phyloP scores from a whole-genome alignment of 35 echinoderm and acorn worm genomes.

The Apostichopus parvimensis region DNA sequence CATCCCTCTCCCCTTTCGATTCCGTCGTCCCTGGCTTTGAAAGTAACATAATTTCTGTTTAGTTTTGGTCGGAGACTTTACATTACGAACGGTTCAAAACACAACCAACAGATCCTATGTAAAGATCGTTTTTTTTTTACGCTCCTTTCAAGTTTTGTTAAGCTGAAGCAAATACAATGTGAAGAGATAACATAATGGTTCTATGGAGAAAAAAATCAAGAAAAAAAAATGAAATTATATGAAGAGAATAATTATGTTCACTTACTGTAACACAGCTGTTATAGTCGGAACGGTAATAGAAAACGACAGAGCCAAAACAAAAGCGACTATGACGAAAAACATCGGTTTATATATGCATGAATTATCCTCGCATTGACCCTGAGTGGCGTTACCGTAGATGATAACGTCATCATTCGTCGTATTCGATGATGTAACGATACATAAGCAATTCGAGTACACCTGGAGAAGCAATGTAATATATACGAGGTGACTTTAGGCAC shows the following conservation, averaged over 20 bases:
- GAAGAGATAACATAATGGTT: too few relatives aligned
- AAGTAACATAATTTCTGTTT: too few relatives aligned
- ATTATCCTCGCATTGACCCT: slow-evolving; percentile 32
- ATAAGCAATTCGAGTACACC: slow-evolving; percentile 17
- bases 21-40: too few relatives aligned
- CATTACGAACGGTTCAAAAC: too few relatives aligned
- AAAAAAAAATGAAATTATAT: too few relatives aligned
- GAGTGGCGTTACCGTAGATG: slow-evolving; percentile 17
- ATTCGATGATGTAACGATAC: neutral
- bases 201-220: too few relatives aligned
- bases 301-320: slow-evolving; percentile 28
- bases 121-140: too few relatives aligned
- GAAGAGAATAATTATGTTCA: neutral
- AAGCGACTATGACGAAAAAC: slow-evolving; percentile 32
- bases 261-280: slow-evolving; percentile 43
- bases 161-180: too few relatives aligned
- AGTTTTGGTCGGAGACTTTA: too few relatives aligned
- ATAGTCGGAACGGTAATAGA: slow-evolving; percentile 45
- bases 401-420: neutral
- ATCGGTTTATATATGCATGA: slow-evolving; percentile 16
- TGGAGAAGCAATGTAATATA: neutral
- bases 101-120: too few relatives aligned
- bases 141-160: too few relatives aligned
- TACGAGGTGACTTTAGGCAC: neutral
- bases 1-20: too few relatives aligned